Conservation (phyloP, 2,113 vertebrate genomes). For the Triplophysa rosa region DNA sequence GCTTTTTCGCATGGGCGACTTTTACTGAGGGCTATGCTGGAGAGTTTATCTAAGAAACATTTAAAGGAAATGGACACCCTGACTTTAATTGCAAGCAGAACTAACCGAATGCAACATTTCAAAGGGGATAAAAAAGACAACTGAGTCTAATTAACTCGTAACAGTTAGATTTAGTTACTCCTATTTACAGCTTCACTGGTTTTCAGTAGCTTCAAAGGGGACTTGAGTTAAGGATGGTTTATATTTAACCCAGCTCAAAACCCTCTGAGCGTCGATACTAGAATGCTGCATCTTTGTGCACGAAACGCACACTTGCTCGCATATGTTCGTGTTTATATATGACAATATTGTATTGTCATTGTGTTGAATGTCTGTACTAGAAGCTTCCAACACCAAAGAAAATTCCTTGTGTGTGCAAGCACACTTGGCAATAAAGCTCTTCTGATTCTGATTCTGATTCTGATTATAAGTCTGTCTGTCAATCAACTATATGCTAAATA, state of each 20-base stretch:
- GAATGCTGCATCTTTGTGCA: conserved; percentile 48
- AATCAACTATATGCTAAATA: not conserved
- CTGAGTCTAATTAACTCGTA: conserved; percentile 60
- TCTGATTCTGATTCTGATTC: too few species aligned
- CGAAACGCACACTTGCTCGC: conserved; percentile 34
- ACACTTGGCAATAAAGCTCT: too few species aligned
- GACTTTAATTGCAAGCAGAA: conserved; percentile 48
- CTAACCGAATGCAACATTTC: conserved; percentile 31
- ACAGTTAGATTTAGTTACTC: conserved; percentile 61
- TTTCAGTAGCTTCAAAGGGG: conserved; percentile 75
- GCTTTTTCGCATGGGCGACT: conserved; percentile 33
- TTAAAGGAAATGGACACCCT: conserved; percentile 53
- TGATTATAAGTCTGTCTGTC: conserved; percentile 29
- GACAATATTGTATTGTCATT: too few species aligned
- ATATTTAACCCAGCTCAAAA: conserved; percentile 71
- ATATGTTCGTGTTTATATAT: conserved; percentile 19
- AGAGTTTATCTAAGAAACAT: conserved; percentile 51
- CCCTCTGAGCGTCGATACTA: conserved; percentile 46
- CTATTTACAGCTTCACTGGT: conserved; percentile 73
- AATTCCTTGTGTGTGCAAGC: too few species aligned
- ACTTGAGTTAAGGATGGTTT: conserved; percentile 68
- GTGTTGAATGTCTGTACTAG: too few species aligned
- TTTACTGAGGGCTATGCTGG: conserved; percentile 32
- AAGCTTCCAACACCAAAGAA: too few species aligned
- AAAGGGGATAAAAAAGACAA: conserved; percentile 51